Evolutionary conservation across 2,797 vertebrate genomes (phyloP), one percentile per base, ranked within the genome.

Genomic region (Knipowitschia caucasica): DNA sequence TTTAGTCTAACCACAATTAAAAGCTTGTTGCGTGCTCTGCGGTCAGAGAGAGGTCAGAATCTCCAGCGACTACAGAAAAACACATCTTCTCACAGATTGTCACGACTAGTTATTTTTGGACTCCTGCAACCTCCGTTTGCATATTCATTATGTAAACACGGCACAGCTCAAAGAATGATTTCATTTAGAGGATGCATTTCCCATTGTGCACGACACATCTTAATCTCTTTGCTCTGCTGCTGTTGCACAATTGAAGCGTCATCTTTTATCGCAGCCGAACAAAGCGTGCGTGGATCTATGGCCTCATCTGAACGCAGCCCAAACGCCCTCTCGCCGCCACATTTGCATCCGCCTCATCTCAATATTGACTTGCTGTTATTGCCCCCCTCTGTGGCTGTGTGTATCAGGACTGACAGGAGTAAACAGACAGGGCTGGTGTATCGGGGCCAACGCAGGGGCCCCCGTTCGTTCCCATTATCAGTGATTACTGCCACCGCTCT

Each of bases 351-450:
- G 12, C 40, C 25, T 43, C 40, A 43, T 43, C 40, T 25, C 40
- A 24, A 43, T 43, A 43, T 43, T 43, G 40, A 43, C 24, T 43
- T n/a, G 21, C 14, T 21, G 25, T 43, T 43, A 23, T 43, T 15
- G 11, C n/a, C 21, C 18, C 9, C 11, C 21, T 14, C 40, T n/a
- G 1, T 7, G 4, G 0, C 38, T 51, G 62, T 29, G 49, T 73
- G 73, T 75, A 71, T 71, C 69, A 73, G 20, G 21, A 64, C 49
- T 60, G 54, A 75, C 58, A 81, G 73, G 71, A 64, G 58, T 63
- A 50, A 73, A 64, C 54, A 51, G 35, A 55, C 14, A 34, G 27
- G 60, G 65, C 51, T 69, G 73, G 62, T 49, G 45, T 76, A 78
- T 81, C 74, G 45, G 56, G 5, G 52, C 59, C 24, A 53, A 56